phyloP scores from a whole-genome alignment of 2,113 vertebrate genomes.

The human region GRCh38 chr18:58044001-58044500 shows the following conservation, averaged over 20 bases:
- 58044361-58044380: slow-evolving; percentile 5
- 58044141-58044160: slow-evolving; percentile 71
- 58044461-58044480: slow-evolving; percentile 65
- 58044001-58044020: not conserved
- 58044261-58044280: not conserved
- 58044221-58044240: slow-evolving; percentile 62
- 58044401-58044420: not conserved
- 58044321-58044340: not conserved
- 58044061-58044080: slow-evolving; percentile 13
- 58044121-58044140: slow-evolving; percentile 71
- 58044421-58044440: not conserved
- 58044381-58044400: not conserved
- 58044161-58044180: slow-evolving; percentile 68
- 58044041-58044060: rapidly evolving
- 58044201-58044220: slow-evolving; percentile 60
- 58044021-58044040: not conserved
- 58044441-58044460: slow-evolving; percentile 64
- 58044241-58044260: slow-evolving; percentile 12
- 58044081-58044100: not conserved
- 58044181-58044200: slow-evolving; percentile 51
- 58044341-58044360: not conserved
- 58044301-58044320: not conserved
- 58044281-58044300: not conserved
- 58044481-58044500: not conserved
- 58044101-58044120: slow-evolving; percentile 43